Conservation (phyloP, 2,888 invertebrate species). For the Arctia plantaginis region DNA sequence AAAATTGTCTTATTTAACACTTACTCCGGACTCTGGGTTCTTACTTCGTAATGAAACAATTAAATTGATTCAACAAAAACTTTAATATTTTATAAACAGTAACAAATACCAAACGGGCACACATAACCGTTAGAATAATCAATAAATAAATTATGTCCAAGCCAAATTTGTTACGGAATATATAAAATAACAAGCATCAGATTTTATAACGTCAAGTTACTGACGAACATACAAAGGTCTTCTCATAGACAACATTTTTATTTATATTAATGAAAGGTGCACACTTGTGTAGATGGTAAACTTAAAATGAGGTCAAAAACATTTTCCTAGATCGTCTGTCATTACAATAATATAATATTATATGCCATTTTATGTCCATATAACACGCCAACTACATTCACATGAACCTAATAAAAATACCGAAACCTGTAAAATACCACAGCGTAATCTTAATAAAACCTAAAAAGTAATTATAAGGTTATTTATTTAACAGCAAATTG, state of each 20-base stretch:
- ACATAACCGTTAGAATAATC: not conserved
- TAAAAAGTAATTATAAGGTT: too few species aligned
- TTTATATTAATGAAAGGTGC: not conserved
- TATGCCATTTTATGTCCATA: not conserved
- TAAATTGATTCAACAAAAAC: slow-evolving; percentile 20
- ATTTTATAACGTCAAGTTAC: not conserved
- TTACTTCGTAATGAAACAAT: slow-evolving; percentile 23
- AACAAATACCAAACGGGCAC: slow-evolving; percentile 5
- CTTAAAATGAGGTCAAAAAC: not conserved
- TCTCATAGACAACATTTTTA: too few species aligned
- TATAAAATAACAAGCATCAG: not conserved
- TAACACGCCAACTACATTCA: not conserved
- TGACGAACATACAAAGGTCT: not conserved
- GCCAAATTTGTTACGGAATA: not conserved
- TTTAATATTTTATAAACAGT: slow-evolving; percentile 11
- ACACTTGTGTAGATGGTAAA: not conserved
- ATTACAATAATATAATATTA: not conserved
- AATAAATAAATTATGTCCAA: not conserved
- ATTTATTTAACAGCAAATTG: not conserved
- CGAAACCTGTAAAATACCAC: not conserved
- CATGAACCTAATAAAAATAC: not conserved
- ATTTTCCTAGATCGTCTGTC: not conserved
- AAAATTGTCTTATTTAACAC: slow-evolving; percentile 57
- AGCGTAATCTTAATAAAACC: not conserved
- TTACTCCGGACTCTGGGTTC: not conserved